A percentile compares a stretch with the other conserved stretches of the same genome.
phyloP scores from a whole-genome alignment of 2,888 invertebrate species.

The Poecilus cupreus region DNA sequence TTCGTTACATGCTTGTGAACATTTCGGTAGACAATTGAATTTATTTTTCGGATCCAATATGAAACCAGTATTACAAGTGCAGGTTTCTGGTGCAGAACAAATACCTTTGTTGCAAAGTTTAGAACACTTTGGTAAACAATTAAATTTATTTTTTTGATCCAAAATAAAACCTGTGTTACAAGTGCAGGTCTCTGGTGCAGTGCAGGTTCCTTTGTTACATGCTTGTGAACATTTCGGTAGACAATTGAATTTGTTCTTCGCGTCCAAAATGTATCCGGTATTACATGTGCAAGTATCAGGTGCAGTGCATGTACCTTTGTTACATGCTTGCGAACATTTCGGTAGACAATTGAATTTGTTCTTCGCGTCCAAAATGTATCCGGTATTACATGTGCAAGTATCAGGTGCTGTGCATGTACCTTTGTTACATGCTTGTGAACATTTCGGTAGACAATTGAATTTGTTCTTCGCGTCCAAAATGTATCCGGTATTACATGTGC shows the following conservation, averaged over 20 bases:
- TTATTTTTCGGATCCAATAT: conserved; percentile 70
- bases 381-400: conserved; percentile 73
- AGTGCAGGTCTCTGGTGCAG: conserved; percentile 62
- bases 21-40: conserved; percentile 69
- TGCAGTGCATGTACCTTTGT: conserved; percentile 66
- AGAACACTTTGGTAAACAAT: conserved; percentile 64
- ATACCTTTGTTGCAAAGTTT: conserved; percentile 67
- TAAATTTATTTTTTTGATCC: conserved; percentile 62
- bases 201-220: conserved; percentile 62
- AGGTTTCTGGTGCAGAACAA: conserved; percentile 69
- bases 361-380: conserved; percentile 73
- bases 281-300: conserved; percentile 65
- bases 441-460: conserved; percentile 64
- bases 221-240: conserved; percentile 64
- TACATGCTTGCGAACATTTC: conserved; percentile 69
- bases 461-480: conserved; percentile 62
- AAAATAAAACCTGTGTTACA: conserved; percentile 65
- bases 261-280: conserved; percentile 73
- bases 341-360: conserved; percentile 69
- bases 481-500: conserved; percentile 66
- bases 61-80: conserved; percentile 75
- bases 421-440: conserved; percentile 65
- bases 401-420: conserved; percentile 69
- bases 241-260: conserved; percentile 63
- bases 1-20: conserved; percentile 69